Evolutionary conservation across 2,797 vertebrate species (phyloP), one percentile per base, ranked within the genome.

Genomic region (Sebastes nivosus): DNA sequence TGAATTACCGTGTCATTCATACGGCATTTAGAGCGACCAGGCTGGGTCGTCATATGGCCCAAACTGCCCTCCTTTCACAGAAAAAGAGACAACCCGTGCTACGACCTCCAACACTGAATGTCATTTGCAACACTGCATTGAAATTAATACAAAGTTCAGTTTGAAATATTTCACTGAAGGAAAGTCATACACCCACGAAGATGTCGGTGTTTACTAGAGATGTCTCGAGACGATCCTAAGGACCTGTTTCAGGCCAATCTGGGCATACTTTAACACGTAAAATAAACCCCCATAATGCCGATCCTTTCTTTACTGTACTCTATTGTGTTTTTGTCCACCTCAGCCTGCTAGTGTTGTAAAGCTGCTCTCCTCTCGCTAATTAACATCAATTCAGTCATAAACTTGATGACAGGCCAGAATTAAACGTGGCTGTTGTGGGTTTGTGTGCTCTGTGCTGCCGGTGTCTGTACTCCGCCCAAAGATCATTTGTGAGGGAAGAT

Each of bases 1-100:
- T 18, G 42, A 46, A 46, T 46, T 46, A 42, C 38, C 13, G 2
- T 42, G 42, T 46, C 42, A 18, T 18, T 46, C 16, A 46, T 46
- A 0, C 42, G 1, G 1, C 42, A 18, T 46, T 46, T 4, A 18
- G 6, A 0, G 42, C 42, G 0, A 46, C 42, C 1, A 1, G 16
- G 42, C 42, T 3, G 16, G 14, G 42, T 46, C 42, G 42, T 16
- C 16, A 8, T 18, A 38, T 3, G 38, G 38, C 38, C 38, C 1
- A 42, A 52, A 11, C 3, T 11, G 5, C 12, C 11, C 57, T 13
- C 3, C 27, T 13, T n/a, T 29, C 14, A 8, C 5, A 24, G n/a
- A 8, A 30, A 24, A 34, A 34, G 0, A 14, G 22, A 54, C 72
- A n/a, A 13, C 8, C 22, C 7, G 1, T 55, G 2, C 12, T 16